These are phyloP conservation scores for Lichenostomus cassidix DNA, from an alignment of 2,113 vertebrate species.

Conservation along the genomic window DNA sequence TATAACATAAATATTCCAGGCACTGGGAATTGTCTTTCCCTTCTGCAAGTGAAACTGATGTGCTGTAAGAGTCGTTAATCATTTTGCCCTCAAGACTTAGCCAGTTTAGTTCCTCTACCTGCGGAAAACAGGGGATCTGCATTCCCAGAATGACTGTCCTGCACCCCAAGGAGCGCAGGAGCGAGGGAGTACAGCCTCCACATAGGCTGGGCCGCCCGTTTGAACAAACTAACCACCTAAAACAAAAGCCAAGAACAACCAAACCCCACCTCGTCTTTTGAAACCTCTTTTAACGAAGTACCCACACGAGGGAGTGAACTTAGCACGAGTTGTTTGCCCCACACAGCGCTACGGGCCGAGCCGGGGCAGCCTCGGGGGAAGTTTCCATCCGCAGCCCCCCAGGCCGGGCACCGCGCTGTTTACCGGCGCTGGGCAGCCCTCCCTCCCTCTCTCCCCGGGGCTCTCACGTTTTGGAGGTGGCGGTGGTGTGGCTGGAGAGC, in stretches of 20 bases:
- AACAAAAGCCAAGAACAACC: background rate
- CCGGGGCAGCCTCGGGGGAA: too few species aligned
- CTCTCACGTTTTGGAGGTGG: constrained; percentile 8
- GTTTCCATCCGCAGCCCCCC: too few species aligned
- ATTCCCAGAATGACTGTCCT: background rate
- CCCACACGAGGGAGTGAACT: accelerated
- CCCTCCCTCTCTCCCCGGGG: too few species aligned
- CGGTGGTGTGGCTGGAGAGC: background rate
- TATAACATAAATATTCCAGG: background rate
- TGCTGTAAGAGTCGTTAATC: accelerated
- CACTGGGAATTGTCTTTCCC: background rate
- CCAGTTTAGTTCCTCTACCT: background rate
- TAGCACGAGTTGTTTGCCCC: accelerated
- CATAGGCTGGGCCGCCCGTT: background rate
- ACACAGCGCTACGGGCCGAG: background rate
- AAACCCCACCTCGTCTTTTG: accelerated
- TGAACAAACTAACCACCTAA: too few species aligned
- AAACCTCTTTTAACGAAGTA: background rate
- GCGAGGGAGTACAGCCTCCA: background rate
- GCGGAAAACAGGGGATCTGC: accelerated
- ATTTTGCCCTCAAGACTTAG: background rate
- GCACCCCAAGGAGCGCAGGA: accelerated
- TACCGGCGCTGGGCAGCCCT: background rate
- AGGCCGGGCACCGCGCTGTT: too few species aligned
- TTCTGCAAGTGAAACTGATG: background rate